Conservation (phyloP, 2,797 vertebrate genomes). For the Gambusia yucatana region DNA sequence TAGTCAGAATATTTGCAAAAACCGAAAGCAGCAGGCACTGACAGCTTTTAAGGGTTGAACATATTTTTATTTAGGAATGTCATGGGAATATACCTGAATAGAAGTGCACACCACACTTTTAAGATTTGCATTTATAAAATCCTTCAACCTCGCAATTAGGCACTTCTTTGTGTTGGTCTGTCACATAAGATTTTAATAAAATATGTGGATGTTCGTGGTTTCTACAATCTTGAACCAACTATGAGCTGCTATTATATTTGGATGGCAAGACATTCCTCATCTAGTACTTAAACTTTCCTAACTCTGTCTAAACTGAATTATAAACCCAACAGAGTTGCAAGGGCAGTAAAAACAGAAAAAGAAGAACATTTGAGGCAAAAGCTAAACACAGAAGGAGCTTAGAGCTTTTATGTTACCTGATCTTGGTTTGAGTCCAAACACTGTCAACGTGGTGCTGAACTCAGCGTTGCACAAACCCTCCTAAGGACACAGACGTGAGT, state of each 20-base stretch:
- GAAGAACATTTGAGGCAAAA: not conserved
- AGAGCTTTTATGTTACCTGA: slow-evolving; percentile 82
- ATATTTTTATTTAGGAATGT: not conserved
- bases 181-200: not conserved
- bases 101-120: not conserved
- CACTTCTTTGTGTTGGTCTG: not conserved
- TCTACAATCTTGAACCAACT: not conserved
- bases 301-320: not conserved
- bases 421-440: slow-evolving; percentile 96
- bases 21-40: not conserved
- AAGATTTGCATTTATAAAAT: not conserved
- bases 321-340: not conserved
- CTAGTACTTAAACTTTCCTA: not conserved
- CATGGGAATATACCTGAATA: not conserved
- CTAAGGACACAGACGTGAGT: slow-evolving; percentile 67
- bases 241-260: not conserved
- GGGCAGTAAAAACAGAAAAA: not conserved
- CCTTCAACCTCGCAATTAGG: not conserved
- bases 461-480: slow-evolving; percentile 87
- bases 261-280: not conserved
- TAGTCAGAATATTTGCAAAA: not conserved
- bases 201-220: not conserved
- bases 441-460: slow-evolving; percentile 81
- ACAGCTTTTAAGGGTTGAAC: not conserved
- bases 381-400: not conserved